These are phyloP conservation scores for Pheosia gnoma DNA, from an alignment of 2,888 invertebrate genomes.

Conservation along the genomic window DNA sequence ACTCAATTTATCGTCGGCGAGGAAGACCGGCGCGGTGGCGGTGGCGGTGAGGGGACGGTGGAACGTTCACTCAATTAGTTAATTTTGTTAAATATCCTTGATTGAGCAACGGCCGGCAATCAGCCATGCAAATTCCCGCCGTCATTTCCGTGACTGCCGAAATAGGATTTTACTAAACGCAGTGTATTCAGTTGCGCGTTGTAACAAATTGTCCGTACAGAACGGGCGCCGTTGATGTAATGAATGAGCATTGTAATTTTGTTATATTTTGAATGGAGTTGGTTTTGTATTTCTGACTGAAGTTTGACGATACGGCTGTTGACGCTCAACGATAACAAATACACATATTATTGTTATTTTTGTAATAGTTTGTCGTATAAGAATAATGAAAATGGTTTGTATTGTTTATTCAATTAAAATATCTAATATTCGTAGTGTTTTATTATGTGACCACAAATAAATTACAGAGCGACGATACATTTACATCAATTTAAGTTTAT, in stretches of 20 bases:
- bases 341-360: no score
- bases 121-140: constrained; percentile 80
- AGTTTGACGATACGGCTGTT: background rate
- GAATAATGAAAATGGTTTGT: no score
- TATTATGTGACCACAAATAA: no score
- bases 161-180: constrained; percentile 60
- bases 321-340: background rate
- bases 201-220: constrained; percentile 48
- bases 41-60: constrained; percentile 44
- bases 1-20: constrained; percentile 60
- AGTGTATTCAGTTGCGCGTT: constrained; percentile 49
- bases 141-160: constrained; percentile 63
- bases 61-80: constrained; percentile 82
- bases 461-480: no score
- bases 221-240: constrained; percentile 34
- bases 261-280: constrained; percentile 34
- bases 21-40: constrained; percentile 21
- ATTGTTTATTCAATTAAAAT: no score
- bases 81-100: constrained; percentile 84
- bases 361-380: no score
- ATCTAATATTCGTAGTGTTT: no score
- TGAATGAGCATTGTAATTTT: constrained; percentile 36
- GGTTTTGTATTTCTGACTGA: constrained; percentile 15
- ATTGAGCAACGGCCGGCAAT: constrained; percentile 83
- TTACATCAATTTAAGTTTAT: no score